Evolutionary conservation across 2,113 vertebrate genomes (phyloP).

Genomic region (Caretta caretta): DNA sequence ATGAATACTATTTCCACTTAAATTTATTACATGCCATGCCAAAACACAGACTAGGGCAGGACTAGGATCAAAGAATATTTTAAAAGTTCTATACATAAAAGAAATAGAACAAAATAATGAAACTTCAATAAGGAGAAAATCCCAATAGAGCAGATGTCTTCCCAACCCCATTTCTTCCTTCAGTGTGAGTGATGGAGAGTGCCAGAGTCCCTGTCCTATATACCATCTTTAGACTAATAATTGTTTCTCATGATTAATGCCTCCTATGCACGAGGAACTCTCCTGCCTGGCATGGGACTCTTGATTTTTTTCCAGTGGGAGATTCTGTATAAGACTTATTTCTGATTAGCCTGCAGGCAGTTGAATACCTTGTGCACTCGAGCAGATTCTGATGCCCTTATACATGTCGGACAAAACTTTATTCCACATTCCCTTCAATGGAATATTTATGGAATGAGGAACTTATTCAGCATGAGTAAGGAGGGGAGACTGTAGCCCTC

Average conservation of each 20-base stretch:
- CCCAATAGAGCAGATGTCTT: neutral
- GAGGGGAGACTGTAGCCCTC: neutral
- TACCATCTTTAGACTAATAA: neutral
- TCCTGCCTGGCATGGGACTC: neutral
- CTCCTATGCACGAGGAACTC: neutral
- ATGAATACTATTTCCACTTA: neutral
- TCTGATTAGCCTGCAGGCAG: neutral
- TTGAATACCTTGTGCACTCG: neutral
- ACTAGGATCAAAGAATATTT: fast-evolving
- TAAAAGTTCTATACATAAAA: neutral
- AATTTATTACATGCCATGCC: neutral
- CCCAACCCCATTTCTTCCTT: neutral
- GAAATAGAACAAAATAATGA: neutral
- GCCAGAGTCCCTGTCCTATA: neutral
- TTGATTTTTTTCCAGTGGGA: neutral
- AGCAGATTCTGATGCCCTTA: neutral
- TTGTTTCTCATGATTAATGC: neutral
- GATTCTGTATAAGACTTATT: neutral
- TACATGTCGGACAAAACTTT: fast-evolving
- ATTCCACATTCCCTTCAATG: neutral
- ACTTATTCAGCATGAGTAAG: neutral
- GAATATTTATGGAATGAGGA: neutral
- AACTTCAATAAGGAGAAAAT: neutral
- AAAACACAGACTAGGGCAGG: neutral
- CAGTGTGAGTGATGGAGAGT: neutral